Conservation (phyloP, 2,113 vertebrate species). For the Daboia siamensis region DNA sequence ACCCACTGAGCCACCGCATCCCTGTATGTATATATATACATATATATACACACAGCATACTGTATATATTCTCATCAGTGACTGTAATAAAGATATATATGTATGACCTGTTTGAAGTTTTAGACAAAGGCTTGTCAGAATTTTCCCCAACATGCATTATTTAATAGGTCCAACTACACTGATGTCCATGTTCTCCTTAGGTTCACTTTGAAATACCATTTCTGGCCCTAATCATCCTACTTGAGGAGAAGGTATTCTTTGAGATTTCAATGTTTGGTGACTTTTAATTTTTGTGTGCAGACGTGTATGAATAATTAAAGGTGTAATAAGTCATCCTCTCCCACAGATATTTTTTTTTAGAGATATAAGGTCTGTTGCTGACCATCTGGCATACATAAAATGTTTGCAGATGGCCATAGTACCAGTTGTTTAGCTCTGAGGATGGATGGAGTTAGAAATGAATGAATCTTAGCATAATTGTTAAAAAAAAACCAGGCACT, state of each 20-base stretch:
- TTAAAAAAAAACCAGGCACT: background rate
- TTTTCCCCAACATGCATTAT: background rate
- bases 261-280: slow-evolving; percentile 6
- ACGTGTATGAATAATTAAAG: background rate
- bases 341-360: background rate
- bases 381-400: background rate
- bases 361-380: background rate
- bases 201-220: background rate
- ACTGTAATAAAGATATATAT: background rate
- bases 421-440: background rate
- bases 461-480: background rate
- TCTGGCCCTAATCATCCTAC: background rate
- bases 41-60: no score
- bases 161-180: background rate
- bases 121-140: background rate
- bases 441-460: background rate
- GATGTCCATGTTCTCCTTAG: background rate
- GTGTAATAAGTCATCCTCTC: background rate
- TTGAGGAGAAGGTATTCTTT: background rate
- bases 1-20: no score
- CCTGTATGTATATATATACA: no score
- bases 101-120: background rate
- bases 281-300: slow-evolving; percentile 6
- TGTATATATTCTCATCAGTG: background rate
- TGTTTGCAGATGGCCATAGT: background rate